A percentile compares a stretch with the other conserved stretches of the same genome.
Conservation (phyloP, 2,113 vertebrate species). For the Erpornis zantholeuca region DNA sequence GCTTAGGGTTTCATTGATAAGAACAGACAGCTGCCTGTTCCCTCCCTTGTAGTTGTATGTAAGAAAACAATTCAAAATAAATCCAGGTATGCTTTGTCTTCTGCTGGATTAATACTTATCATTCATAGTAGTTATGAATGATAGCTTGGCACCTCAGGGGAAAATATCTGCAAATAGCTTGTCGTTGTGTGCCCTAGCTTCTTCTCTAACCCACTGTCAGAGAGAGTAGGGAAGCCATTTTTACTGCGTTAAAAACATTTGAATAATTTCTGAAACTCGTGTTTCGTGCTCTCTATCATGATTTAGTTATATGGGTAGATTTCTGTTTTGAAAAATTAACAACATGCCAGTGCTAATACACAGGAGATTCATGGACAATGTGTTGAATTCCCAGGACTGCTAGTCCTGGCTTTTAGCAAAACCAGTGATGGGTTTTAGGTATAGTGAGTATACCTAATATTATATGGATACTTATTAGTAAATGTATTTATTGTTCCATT, state of each 20-base stretch:
- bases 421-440: neutral
- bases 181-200: neutral
- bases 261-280: neutral
- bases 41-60: neutral
- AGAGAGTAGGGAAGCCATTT: neutral
- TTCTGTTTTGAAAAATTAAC: neutral
- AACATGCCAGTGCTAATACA: neutral
- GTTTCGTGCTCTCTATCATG: neutral
- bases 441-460: neutral
- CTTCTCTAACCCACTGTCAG: neutral
- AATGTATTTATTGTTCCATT: neutral
- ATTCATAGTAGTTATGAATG: too few relatives aligned
- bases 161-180: neutral
- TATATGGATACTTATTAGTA: neutral
- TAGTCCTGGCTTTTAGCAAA: neutral
- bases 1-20: neutral
- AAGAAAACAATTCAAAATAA: neutral
- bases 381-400: neutral
- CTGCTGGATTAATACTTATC: neutral
- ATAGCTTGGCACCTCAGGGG: neutral
- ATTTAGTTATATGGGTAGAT: neutral
- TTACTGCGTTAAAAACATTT: neutral
- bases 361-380: neutral
- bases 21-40: neutral
- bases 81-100: neutral